A percentile compares a stretch with the other conserved stretches of the same genome.
Conservation (phyloP, 2,113 vertebrate genomes). For the Myiagra hebetior region DNA sequence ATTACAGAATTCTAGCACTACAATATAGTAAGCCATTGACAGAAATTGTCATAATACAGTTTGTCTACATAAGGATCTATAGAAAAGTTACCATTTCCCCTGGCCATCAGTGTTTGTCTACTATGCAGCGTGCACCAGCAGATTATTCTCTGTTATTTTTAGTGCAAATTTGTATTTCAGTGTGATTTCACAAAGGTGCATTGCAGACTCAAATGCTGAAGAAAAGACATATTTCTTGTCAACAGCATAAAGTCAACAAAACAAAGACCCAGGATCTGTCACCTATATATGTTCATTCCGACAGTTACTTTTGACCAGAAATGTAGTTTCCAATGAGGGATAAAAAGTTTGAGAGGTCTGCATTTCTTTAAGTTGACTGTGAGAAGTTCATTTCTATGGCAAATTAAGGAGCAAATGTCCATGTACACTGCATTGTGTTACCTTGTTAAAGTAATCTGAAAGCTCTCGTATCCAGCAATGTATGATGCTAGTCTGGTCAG, state of each 20-base stretch:
- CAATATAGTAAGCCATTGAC: background rate
- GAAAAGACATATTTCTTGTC: background rate
- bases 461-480: constrained; percentile 82
- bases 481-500: constrained; percentile 80
- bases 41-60: background rate
- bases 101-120: background rate
- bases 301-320: background rate
- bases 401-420: background rate
- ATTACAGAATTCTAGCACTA: background rate
- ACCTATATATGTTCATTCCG: background rate
- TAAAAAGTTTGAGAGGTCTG: background rate
- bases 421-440: background rate
- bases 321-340: background rate
- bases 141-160: background rate
- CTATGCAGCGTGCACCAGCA: background rate
- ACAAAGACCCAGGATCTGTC: background rate
- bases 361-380: background rate
- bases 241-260: background rate
- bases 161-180: background rate
- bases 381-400: background rate
- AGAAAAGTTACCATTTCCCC: background rate
- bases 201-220: background rate
- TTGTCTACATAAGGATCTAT: background rate
- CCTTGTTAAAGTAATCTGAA: constrained; percentile 84
- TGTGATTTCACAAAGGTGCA: background rate